phyloP scores from a whole-genome alignment of 2,888 invertebrate genomes.

The Tinea semifulvella region DNA sequence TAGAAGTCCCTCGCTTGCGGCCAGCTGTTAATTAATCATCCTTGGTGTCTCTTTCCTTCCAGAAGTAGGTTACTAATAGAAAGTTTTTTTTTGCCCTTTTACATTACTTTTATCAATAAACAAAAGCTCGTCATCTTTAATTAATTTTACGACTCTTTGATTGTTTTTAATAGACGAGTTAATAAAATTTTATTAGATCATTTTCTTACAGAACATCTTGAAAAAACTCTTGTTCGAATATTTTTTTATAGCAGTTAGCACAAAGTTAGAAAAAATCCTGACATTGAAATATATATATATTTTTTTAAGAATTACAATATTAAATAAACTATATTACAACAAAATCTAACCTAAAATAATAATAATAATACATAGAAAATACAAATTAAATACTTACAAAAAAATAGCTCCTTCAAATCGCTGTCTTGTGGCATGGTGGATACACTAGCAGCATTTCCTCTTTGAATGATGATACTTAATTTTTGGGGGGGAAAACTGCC shows the following conservation, averaged over 20 bases:
- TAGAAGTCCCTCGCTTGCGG: slow-evolving; percentile 39
- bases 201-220: slow-evolving; percentile 11
- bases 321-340: background rate
- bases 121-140: slow-evolving; percentile 27
- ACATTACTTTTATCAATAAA: slow-evolving; percentile 45
- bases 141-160: slow-evolving; percentile 15
- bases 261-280: no score
- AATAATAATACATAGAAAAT: no score
- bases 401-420: no score
- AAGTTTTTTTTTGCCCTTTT: slow-evolving; percentile 35
- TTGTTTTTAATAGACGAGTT: slow-evolving; percentile 21
- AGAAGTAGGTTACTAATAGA: slow-evolving; percentile 49
- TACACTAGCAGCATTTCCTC: no score
- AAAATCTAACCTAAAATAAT: no score
- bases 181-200: slow-evolving; percentile 21
- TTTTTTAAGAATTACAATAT: background rate
- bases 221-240: background rate
- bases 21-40: slow-evolving; percentile 55
- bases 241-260: no score
- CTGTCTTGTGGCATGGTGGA: no score
- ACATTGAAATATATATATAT: background rate
- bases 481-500: no score
- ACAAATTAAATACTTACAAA: no score
- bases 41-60: slow-evolving; percentile 40
- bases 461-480: no score